A percentile compares a stretch with the other conserved stretches of the same genome.
Conservation (phyloP, 2,888 invertebrate species). For the Ophioninae sp. region DNA sequence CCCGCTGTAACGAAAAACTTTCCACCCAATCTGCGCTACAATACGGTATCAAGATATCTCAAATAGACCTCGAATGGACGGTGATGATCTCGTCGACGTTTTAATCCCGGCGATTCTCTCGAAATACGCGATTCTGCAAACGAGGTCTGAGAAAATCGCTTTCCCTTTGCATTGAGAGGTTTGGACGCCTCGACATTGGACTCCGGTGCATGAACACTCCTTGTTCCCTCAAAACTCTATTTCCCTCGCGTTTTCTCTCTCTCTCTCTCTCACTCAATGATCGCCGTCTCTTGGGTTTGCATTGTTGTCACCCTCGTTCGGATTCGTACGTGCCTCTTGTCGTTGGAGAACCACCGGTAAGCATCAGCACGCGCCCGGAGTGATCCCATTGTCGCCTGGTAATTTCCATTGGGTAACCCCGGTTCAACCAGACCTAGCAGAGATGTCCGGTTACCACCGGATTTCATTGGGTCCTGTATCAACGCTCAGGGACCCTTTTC, state of each 20-base stretch:
- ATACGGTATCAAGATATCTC: constrained; percentile 28
- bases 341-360: constrained; percentile 45
- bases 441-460: constrained; percentile 39
- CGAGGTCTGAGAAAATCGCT: constrained; percentile 64
- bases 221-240: constrained; percentile 4
- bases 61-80: constrained; percentile 19
- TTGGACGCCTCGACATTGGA: constrained; percentile 9
- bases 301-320: constrained; percentile 71
- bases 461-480: constrained; percentile 46
- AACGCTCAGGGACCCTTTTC: neutral
- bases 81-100: constrained; percentile 55
- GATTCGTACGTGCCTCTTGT: constrained; percentile 61
- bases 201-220: constrained; percentile 29
- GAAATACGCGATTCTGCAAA: constrained; percentile 59
- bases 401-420: constrained; percentile 63
- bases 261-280: constrained; percentile 7
- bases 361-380: constrained; percentile 47
- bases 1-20: neutral
- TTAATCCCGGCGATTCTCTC: constrained; percentile 46
- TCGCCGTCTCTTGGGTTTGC: constrained; percentile 64
- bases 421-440: constrained; percentile 42
- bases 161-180: constrained; percentile 52
- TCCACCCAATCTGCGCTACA: constrained; percentile 59
- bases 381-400: constrained; percentile 66
- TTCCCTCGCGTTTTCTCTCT: constrained; percentile 10